A percentile compares a stretch with the other conserved stretches of the same genome.
phyloP scores from a whole-genome alignment of 2,888 invertebrate genomes.

The Teleogryllus oceanicus region DNA sequence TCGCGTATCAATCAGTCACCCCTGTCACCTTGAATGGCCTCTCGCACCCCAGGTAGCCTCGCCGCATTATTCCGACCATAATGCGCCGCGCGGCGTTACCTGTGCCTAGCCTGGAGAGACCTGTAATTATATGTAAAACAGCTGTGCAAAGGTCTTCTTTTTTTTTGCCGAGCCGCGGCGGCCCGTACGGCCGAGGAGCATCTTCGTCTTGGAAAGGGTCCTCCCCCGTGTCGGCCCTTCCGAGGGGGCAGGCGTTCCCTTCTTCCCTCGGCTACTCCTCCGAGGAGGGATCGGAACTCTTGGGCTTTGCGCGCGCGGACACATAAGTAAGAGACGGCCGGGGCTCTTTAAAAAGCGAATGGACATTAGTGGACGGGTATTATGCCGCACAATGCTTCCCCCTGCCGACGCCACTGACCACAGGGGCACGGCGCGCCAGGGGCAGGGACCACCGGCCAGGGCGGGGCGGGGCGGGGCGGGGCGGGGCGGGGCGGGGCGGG shows the following conservation, averaged over 20 bases:
- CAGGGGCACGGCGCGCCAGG: background rate
- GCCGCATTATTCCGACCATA: background rate
- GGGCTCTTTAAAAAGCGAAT: background rate
- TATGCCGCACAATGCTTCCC: background rate
- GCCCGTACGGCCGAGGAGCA: background rate
- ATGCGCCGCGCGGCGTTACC: slow-evolving; percentile 2
- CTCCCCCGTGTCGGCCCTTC: background rate
- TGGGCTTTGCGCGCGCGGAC: too few species aligned
- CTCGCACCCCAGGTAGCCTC: background rate
- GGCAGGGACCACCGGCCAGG: background rate
- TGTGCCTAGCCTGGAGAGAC: background rate
- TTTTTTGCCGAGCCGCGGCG: background rate
- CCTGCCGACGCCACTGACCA: background rate
- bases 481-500: background rate
- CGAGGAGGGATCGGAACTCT: too few species aligned
- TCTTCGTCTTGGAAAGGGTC: background rate
- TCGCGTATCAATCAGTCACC: slow-evolving; percentile 10
- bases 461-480: background rate
- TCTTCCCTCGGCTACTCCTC: too few species aligned
- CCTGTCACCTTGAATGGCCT: slow-evolving; percentile 4
- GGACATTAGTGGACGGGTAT: slow-evolving; percentile 9
- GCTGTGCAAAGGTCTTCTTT: background rate
- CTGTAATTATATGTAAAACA: slow-evolving; percentile 18
- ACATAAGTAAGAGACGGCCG: too few species aligned
- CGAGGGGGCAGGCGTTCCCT: too few species aligned